These are phyloP conservation scores for Pandemis corylana DNA, from an alignment of 2,888 invertebrate genomes.

Conservation along the genomic window DNA sequence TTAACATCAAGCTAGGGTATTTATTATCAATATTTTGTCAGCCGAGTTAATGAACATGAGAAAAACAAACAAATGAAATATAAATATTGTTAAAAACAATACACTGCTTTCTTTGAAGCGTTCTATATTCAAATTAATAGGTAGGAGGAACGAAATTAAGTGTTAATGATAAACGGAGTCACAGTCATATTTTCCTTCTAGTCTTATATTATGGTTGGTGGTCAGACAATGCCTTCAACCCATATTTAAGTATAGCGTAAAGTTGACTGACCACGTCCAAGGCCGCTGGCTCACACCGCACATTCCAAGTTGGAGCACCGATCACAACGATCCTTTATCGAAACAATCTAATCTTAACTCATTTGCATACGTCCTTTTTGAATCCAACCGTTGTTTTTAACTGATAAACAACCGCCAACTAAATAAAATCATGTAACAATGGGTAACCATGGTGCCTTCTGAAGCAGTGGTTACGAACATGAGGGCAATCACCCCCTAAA, in stretches of 20 bases:
- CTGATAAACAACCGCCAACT: not conserved
- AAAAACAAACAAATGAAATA: too few species aligned
- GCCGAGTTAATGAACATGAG: too few species aligned
- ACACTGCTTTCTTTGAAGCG: not conserved
- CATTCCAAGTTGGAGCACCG: conserved; percentile 18
- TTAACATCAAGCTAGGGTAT: too few species aligned
- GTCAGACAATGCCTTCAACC: conserved; percentile 26
- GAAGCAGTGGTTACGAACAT: too few species aligned
- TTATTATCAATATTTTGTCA: too few species aligned
- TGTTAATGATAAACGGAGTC: not conserved
- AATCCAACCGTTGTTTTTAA: conserved; percentile 13
- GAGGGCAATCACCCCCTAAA: too few species aligned
- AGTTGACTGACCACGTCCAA: conserved; percentile 32
- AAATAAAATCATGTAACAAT: too few species aligned
- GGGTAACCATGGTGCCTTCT: too few species aligned
- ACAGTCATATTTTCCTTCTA: conserved; percentile 3
- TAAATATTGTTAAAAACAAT: not conserved
- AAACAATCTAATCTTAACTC: conserved; percentile 25
- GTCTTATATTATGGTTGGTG: not conserved
- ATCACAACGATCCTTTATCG: conserved; percentile 30
- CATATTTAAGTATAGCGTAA: conserved; percentile 10
- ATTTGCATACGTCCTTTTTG: conserved; percentile 39
- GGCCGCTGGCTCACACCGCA: conserved; percentile 14
- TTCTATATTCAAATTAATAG: not conserved
- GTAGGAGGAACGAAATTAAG: conserved; percentile 7